Base-by-base conservation (phyloP, 2,888 invertebrate genomes). In the Diadegma fenestrale region DNA sequence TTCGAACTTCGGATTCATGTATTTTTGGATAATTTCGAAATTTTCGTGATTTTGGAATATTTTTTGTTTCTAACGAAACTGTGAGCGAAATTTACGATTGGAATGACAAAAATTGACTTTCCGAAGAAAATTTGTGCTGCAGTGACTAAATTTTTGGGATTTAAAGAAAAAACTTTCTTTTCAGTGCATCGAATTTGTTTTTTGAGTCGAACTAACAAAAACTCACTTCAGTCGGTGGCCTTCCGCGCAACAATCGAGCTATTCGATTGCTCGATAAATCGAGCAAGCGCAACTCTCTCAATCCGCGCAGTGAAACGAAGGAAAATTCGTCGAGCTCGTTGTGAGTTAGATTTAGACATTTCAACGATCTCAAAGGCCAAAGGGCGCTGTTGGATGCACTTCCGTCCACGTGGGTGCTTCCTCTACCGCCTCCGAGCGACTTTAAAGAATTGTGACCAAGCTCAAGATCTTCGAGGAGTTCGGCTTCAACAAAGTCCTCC, bases 181-280 rank as follows among this genome's bases (percentile, higher is more conserved):
- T n/a, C n/a, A n/a, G n/a, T n/a, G n/a, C n/a, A n/a, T n/a, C n/a
- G n/a, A n/a, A 33, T 33, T 33, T 33, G 33, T 33, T 4, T 33
- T 33, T 33, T 5, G 33, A 4, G n/a, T n/a, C n/a, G n/a, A 33
- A 33, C 5, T 33, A 5, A 5, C 17, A 58, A 6, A 41, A 45
- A 88, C 88, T 77, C 86, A 94, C 94, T 91, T 94, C 94, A 45
- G 92, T 92, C 2, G 93, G 91, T 48, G 90, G 89, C 78, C 92
- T 89, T 61, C 93, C 92, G 41, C 91, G 91, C 64, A 89, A 88
- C 26, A 94, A 88, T 66, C 95, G 95, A 72, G 94, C 95, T 79
- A 98, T 97, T 92, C 95, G 95, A 92, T 98, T 98, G 91, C 96
- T 95, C 2, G 97, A 97, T 33, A 98, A 94, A 94, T 97, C 97